These are phyloP conservation scores for Sebastes fasciatus DNA, from an alignment of 2,113 vertebrate genomes.

Conservation along the genomic window DNA sequence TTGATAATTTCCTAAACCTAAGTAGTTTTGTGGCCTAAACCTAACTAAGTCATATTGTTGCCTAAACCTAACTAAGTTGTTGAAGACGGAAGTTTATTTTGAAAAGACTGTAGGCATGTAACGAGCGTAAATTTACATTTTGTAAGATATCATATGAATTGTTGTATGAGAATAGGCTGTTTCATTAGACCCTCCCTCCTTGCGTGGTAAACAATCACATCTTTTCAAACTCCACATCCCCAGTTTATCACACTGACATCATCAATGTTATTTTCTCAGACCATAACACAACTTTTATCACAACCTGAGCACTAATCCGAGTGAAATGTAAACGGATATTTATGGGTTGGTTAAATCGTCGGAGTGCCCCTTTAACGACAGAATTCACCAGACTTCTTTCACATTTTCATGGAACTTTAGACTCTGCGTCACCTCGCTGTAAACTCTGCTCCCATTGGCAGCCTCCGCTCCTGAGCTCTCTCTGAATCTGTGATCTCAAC, in stretches of 20 bases:
- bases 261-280: background rate
- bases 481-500: constrained; percentile 21
- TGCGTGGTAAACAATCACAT: background rate
- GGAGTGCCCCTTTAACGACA: background rate
- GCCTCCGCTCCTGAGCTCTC: constrained; percentile 11
- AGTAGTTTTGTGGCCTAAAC: too few relatives aligned
- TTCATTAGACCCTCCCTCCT: background rate
- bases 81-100: too few relatives aligned
- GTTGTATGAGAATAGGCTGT: too few relatives aligned
- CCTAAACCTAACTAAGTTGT: too few relatives aligned
- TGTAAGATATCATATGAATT: too few relatives aligned
- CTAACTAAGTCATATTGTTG: too few relatives aligned
- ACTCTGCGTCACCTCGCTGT: constrained; percentile 11
- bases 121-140: too few relatives aligned
- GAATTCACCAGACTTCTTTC: constrained; percentile 1
- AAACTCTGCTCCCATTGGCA: constrained; percentile 31
- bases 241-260: background rate
- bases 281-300: background rate
- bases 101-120: too few relatives aligned
- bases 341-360: background rate
- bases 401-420: background rate
- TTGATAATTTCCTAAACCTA: too few relatives aligned
- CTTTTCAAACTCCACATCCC: background rate
- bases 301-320: background rate
- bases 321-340: background rate